Conservation (phyloP, 2,888 invertebrate species). For the Eudemis profundana region DNA sequence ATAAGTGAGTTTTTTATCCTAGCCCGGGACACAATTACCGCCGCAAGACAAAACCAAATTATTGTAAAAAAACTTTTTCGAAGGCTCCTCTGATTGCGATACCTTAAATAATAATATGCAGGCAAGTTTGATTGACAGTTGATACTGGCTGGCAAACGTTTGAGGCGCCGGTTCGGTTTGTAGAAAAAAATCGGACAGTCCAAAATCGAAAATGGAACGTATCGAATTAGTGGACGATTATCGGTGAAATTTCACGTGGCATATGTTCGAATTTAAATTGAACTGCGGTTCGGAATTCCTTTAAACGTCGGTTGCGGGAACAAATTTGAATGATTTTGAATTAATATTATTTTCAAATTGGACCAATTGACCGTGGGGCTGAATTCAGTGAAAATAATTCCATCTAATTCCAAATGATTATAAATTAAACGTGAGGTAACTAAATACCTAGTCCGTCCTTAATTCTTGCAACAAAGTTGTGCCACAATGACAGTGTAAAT, state of each 20-base stretch:
- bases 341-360: constrained; percentile 41
- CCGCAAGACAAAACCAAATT: constrained; percentile 74
- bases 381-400: constrained; percentile 23
- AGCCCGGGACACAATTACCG: constrained; percentile 69
- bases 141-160: constrained; percentile 55
- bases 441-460: background rate
- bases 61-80: constrained; percentile 51
- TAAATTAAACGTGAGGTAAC: constrained; percentile 36
- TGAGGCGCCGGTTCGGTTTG: constrained; percentile 58
- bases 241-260: constrained; percentile 78
- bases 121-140: constrained; percentile 77
- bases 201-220: constrained; percentile 62
- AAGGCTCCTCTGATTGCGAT: constrained; percentile 61
- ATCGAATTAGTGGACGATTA: constrained; percentile 81
- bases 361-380: constrained; percentile 22
- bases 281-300: constrained; percentile 53
- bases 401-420: constrained; percentile 45
- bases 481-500: no score
- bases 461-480: background rate
- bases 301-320: constrained; percentile 47
- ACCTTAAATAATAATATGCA: constrained; percentile 77
- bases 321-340: constrained; percentile 39
- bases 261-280: constrained; percentile 72
- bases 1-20: constrained; percentile 74
- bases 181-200: constrained; percentile 57